A percentile compares a stretch with the other conserved stretches of the same genome.
Evolutionary conservation across 2,888 invertebrate genomes (phyloP).

Genomic region (Phrixothrix hirtus): DNA sequence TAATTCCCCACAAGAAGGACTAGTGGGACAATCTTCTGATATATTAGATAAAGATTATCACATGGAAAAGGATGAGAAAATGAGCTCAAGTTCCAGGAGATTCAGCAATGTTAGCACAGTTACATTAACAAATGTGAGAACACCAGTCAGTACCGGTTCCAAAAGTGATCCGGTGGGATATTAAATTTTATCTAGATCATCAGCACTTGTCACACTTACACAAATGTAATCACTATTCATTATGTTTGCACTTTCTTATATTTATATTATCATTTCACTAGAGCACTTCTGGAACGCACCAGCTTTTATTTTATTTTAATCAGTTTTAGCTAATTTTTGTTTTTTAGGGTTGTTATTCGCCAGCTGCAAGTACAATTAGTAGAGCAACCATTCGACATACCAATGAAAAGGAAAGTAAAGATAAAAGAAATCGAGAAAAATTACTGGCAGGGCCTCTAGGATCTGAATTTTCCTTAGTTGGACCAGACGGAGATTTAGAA

Average conservation of each 20-base stretch:
- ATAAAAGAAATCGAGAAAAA: constrained; percentile 73
- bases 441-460: constrained; percentile 63
- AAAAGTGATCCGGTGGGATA: constrained; percentile 56
- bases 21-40: constrained; percentile 56
- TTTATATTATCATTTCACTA: constrained; percentile 35
- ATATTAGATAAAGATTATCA: constrained; percentile 46
- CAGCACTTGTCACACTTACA: too few species aligned
- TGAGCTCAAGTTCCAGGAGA: constrained; percentile 40
- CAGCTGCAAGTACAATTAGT: constrained; percentile 68
- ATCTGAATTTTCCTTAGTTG: constrained; percentile 77
- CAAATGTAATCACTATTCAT: too few species aligned
- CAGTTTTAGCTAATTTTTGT: constrained; percentile 9
- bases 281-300: constrained; percentile 46
- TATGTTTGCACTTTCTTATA: constrained; percentile 3
- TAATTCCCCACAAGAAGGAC: constrained; percentile 44
- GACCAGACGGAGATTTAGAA: constrained; percentile 76
- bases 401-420: constrained; percentile 76
- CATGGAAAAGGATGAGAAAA: constrained; percentile 44
- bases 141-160: constrained; percentile 42
- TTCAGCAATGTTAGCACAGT: constrained; percentile 62
- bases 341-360: constrained; percentile 71
- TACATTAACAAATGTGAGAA: constrained; percentile 67
- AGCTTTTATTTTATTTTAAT: constrained; percentile 1
- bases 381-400: constrained; percentile 68
- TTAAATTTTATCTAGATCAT: constrained; percentile 16